A percentile compares a stretch with the other conserved stretches of the same genome.
Evolutionary conservation across 2,888 invertebrate genomes (phyloP).

Genomic region (Glaucopsyche alexis): DNA sequence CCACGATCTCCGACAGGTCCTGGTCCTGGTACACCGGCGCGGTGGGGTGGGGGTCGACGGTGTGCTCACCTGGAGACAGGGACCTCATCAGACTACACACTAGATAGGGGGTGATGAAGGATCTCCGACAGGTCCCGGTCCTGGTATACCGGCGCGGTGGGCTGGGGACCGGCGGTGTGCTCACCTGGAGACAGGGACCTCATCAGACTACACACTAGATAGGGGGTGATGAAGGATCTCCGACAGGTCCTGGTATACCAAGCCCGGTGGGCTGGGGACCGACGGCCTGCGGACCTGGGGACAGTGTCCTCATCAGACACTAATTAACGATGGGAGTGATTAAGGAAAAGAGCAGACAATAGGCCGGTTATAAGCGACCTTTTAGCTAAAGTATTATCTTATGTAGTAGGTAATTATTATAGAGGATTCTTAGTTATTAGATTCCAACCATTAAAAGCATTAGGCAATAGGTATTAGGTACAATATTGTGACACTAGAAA

Average conservation of each 20-base stretch:
- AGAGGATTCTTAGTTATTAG: too few species aligned
- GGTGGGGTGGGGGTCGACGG: background rate
- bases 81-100: background rate
- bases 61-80: background rate
- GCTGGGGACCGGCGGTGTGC: background rate
- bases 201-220: background rate
- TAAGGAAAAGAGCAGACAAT: too few species aligned
- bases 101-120: too few species aligned
- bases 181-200: background rate
- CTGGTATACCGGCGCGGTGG: slow-evolving; percentile 39
- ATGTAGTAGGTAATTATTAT: too few species aligned
- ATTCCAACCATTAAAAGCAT: too few species aligned
- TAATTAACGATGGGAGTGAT: too few species aligned
- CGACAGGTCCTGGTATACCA: slow-evolving; percentile 49
- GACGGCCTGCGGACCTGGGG: background rate
- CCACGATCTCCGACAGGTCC: slow-evolving; percentile 53
- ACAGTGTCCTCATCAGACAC: background rate
- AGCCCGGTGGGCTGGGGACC: background rate
- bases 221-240: slow-evolving; percentile 40
- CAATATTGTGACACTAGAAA: too few species aligned
- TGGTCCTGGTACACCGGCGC: slow-evolving; percentile 47
- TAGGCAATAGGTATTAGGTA: too few species aligned
- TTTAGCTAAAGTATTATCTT: too few species aligned
- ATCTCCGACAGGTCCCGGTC: slow-evolving; percentile 54
- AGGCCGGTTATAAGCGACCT: too few species aligned